Percentiles rank a stretch among this genome's conserved stretches.
Conservation (phyloP, 2,888 invertebrate species). For the Heliconius hortense region DNA sequence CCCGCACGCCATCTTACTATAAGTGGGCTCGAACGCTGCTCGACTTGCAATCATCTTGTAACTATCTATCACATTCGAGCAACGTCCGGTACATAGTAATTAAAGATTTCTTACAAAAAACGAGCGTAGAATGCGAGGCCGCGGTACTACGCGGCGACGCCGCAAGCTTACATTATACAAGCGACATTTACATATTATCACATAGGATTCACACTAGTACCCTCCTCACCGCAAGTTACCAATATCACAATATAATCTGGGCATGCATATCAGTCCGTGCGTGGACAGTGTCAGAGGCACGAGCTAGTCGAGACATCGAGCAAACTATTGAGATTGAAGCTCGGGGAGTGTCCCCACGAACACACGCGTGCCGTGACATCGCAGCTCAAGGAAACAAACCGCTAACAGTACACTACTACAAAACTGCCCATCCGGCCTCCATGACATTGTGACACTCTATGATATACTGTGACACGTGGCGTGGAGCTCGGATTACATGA, state of each 20-base stretch:
- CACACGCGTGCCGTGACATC: conserved; percentile 47
- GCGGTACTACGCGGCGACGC: conserved; percentile 29
- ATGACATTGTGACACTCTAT: not conserved
- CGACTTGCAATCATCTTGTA: conserved; percentile 34
- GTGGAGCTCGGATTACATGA: conserved; percentile 37
- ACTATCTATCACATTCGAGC: conserved; percentile 43
- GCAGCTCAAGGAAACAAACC: conserved; percentile 41
- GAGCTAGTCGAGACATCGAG: conserved; percentile 47
- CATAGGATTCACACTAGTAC: conserved; percentile 46
- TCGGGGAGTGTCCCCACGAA: conserved; percentile 44
- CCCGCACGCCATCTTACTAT: conserved; percentile 40
- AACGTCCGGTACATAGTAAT: conserved; percentile 56
- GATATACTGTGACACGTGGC: not conserved
- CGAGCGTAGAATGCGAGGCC: conserved; percentile 52
- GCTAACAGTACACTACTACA: conserved; percentile 37
- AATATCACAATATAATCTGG: conserved; percentile 56
- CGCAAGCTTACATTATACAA: conserved; percentile 55
- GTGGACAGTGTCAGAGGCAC: conserved; percentile 28
- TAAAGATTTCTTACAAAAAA: conserved; percentile 51
- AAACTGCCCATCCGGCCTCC: conserved; percentile 30
- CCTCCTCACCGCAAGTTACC: conserved; percentile 46
- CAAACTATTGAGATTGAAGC: conserved; percentile 50
- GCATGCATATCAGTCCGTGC: conserved; percentile 65
- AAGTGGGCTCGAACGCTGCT: conserved; percentile 46
- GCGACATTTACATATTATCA: conserved; percentile 53